Conservation (phyloP, 2,797 vertebrate species). For the Sebastes steindachneri region DNA sequence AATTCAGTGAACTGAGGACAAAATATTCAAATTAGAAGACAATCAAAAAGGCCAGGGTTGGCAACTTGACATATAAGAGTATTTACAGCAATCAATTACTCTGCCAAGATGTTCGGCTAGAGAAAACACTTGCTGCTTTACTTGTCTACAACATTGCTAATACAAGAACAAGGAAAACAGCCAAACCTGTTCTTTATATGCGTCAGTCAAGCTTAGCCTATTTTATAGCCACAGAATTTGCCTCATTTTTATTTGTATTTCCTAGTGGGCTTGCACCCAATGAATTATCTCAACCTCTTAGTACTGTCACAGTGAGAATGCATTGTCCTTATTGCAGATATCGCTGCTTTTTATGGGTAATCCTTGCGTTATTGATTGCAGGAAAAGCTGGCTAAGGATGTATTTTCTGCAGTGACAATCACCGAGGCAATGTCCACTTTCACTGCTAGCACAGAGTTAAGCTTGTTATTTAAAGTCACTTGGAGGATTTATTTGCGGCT, state of each 20-base stretch:
- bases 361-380: constrained; percentile 54
- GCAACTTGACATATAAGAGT: not conserved
- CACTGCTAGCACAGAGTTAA: constrained; percentile 61
- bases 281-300: constrained; percentile 45
- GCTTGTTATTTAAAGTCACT: constrained; percentile 79
- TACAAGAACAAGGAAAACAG: constrained; percentile 47
- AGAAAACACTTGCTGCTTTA: constrained; percentile 8
- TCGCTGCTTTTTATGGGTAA: constrained; percentile 66
- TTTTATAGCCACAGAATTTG: constrained; percentile 51
- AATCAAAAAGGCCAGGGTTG: constrained; percentile 2
- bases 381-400: constrained; percentile 33
- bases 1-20: not conserved
- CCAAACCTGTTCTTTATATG: constrained; percentile 59
- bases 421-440: constrained; percentile 70
- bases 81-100: constrained; percentile 9
- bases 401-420: constrained; percentile 39
- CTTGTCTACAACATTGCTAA: constrained; percentile 26
- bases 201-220: constrained; percentile 78
- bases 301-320: constrained; percentile 42
- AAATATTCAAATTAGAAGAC: not conserved
- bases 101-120: constrained; percentile 17
- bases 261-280: constrained; percentile 38
- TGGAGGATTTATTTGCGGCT: constrained; percentile 66
- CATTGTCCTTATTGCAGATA: constrained; percentile 57
- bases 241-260: constrained; percentile 43